Evolutionary conservation across 1,140 invertebrate genomes (phyloP).

Genomic region (Bombus huntii): DNA sequence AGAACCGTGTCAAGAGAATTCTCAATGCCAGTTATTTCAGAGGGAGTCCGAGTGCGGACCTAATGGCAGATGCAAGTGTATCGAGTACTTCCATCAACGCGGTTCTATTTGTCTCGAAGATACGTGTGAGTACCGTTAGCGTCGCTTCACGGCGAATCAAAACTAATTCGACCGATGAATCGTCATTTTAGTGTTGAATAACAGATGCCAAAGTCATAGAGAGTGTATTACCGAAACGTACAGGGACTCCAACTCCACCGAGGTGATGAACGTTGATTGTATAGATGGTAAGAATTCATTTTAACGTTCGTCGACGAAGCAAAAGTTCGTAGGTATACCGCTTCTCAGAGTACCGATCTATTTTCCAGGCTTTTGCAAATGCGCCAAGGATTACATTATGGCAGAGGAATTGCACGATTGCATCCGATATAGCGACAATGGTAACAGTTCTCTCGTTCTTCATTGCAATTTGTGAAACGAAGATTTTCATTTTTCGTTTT

Average conservation of each 20-base stretch:
- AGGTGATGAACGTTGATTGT: slow-evolving; percentile 75
- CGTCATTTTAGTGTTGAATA: slow-evolving; percentile 66
- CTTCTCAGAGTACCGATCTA: neutral
- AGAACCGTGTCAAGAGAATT: slow-evolving; percentile 73
- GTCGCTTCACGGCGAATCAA: neutral
- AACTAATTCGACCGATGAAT: neutral
- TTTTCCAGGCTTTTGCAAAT: slow-evolving; percentile 69
- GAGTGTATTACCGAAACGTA: slow-evolving; percentile 74
- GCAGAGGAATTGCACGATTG: slow-evolving; percentile 70
- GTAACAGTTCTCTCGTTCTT: slow-evolving; percentile 56
- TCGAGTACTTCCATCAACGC: slow-evolving; percentile 67
- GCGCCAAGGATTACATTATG: slow-evolving; percentile 71
- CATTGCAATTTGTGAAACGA: neutral
- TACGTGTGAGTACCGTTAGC: slow-evolving; percentile 63
- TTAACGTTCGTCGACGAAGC: neutral
- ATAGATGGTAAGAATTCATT: slow-evolving; percentile 64
- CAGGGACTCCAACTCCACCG: slow-evolving; percentile 62
- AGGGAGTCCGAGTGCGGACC: slow-evolving; percentile 65
- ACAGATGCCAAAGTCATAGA: slow-evolving; percentile 62
- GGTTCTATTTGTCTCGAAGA: slow-evolving; percentile 70
- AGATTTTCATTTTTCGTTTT: neutral
- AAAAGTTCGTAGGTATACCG: neutral
- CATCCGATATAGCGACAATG: slow-evolving; percentile 73
- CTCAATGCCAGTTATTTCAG: slow-evolving; percentile 73
- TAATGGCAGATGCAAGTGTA: slow-evolving; percentile 69